Percentiles rank a stretch among this genome's conserved stretches.
Evolutionary conservation across 2,113 vertebrate species (phyloP).

Genomic region (Puntigrus tetrazona): DNA sequence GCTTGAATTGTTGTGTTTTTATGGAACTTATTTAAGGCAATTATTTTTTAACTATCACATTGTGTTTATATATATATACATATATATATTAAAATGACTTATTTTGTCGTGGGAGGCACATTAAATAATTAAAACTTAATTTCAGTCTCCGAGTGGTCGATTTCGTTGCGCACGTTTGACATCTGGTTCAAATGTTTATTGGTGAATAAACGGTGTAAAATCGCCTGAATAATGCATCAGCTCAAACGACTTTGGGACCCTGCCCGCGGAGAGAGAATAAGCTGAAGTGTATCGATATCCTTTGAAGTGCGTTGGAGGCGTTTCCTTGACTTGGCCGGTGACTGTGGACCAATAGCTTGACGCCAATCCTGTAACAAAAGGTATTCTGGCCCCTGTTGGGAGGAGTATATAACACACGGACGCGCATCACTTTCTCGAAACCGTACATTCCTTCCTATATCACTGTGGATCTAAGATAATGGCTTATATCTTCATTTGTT

Average conservation of each 20-base stretch:
- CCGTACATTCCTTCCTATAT: not conserved
- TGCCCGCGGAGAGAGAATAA: conserved; percentile 56
- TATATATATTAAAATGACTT: conserved; percentile 11
- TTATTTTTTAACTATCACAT: conserved; percentile 12
- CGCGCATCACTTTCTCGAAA: not conserved
- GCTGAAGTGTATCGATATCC: conserved; percentile 54
- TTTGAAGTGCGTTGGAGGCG: conserved; percentile 77
- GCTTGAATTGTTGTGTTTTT: conserved; percentile 20
- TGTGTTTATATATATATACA: conserved; percentile 22
- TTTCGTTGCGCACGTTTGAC: not conserved
- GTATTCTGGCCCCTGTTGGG: conserved; percentile 19
- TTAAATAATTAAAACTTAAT: conserved; percentile 49
- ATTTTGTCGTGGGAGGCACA: conserved; percentile 27
- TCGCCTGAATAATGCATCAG: conserved; percentile 48
- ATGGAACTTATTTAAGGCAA: conserved; percentile 29
- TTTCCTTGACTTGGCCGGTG: conserved; percentile 60
- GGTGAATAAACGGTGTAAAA: conserved; percentile 39
- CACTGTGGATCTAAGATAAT: conserved; percentile 52
- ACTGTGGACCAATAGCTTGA: conserved; percentile 43
- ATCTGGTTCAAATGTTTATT: conserved; percentile 55
- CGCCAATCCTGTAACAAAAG: conserved; percentile 43
- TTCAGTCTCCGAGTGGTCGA: conserved; percentile 11
- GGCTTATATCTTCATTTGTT: conserved; percentile 63
- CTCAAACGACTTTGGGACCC: not conserved
- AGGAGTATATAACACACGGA: conserved; percentile 44